Percentiles rank a stretch among this genome's conserved stretches.
Evolutionary conservation across 2,888 invertebrate genomes (phyloP).

Genomic region (Anaspis maculata): DNA sequence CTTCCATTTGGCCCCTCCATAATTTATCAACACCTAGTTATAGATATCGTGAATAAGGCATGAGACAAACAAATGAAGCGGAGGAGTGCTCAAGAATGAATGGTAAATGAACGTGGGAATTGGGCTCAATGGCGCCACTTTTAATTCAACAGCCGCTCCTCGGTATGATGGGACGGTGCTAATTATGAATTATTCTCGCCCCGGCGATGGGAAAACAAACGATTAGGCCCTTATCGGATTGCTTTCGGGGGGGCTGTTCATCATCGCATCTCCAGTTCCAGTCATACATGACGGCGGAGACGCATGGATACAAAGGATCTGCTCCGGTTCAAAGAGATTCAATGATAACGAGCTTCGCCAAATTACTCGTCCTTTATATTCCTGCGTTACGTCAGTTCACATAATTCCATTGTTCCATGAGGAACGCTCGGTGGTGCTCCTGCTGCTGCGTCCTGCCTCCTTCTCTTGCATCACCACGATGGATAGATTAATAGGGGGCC

Average conservation of each 20-base stretch:
- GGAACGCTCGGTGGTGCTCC: slow-evolving; percentile 7
- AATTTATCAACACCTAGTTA: slow-evolving; percentile 39
- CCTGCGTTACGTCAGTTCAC: slow-evolving; percentile 30
- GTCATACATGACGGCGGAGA: slow-evolving; percentile 20
- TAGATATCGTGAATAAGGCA: slow-evolving; percentile 39
- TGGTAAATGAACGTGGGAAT: slow-evolving; percentile 37
- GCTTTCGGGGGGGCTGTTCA: slow-evolving; percentile 19
- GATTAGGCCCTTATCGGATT: slow-evolving; percentile 29
- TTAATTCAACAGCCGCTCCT: slow-evolving; percentile 23
- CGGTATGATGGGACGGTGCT: slow-evolving; percentile 14
- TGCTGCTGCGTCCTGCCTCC: slow-evolving; percentile 3
- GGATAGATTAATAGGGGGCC: slow-evolving; percentile 19
- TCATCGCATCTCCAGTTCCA: slow-evolving; percentile 25
- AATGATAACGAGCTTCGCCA: slow-evolving; percentile 36
- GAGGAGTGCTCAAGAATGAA: slow-evolving; percentile 38
- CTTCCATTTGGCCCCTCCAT: slow-evolving; percentile 31
- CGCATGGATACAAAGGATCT: slow-evolving; percentile 26
- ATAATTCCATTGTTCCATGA: slow-evolving; percentile 33
- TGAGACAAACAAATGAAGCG: slow-evolving; percentile 36
- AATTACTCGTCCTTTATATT: slow-evolving; percentile 36
- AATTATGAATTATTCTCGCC: slow-evolving; percentile 25
- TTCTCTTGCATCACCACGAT: too few relatives aligned
- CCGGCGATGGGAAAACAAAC: slow-evolving; percentile 21
- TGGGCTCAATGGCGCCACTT: slow-evolving; percentile 24
- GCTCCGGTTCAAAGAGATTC: slow-evolving; percentile 33